Evolutionary conservation across 2,888 invertebrate species (phyloP).

Genomic region (Xestia sexstrigata): DNA sequence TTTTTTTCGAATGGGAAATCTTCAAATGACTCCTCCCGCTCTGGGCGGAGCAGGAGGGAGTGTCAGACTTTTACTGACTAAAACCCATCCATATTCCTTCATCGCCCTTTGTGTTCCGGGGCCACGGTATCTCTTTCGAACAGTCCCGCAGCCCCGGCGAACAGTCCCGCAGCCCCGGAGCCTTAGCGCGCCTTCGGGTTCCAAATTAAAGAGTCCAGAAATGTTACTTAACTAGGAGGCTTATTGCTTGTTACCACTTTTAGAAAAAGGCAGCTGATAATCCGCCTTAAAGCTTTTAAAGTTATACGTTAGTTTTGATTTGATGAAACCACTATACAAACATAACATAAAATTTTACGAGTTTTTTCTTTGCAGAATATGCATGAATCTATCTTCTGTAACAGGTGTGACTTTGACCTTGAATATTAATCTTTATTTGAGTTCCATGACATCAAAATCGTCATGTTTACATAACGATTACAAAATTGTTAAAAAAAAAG

Average conservation of each 20-base stretch:
- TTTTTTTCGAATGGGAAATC: too few relatives aligned
- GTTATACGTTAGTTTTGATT: constrained; percentile 3
- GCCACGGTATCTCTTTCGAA: too few relatives aligned
- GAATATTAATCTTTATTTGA: constrained; percentile 51
- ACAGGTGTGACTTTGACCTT: constrained; percentile 61
- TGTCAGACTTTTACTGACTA: too few relatives aligned
- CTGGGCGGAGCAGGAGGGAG: too few relatives aligned
- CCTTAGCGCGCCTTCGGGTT: too few relatives aligned
- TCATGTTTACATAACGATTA: constrained; percentile 51
- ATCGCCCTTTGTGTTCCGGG: too few relatives aligned
- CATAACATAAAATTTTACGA: constrained; percentile 33
- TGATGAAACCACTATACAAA: constrained; percentile 8
- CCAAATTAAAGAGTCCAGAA: not conserved
- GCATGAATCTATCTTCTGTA: constrained; percentile 46
- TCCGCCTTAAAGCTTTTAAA: not conserved
- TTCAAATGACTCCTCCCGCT: too few relatives aligned
- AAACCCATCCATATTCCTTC: too few relatives aligned
- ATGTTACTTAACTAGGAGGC: not conserved
- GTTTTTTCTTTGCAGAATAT: constrained; percentile 30
- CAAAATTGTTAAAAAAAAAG: constrained; percentile 22
- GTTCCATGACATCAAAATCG: constrained; percentile 49
- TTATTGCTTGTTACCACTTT: too few relatives aligned
- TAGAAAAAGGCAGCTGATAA: not conserved
- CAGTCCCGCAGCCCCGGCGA: too few relatives aligned
- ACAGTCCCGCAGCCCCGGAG: too few relatives aligned